phyloP scores from a whole-genome alignment of 2,113 vertebrate species.

The Tachycineta bicolor region DNA sequence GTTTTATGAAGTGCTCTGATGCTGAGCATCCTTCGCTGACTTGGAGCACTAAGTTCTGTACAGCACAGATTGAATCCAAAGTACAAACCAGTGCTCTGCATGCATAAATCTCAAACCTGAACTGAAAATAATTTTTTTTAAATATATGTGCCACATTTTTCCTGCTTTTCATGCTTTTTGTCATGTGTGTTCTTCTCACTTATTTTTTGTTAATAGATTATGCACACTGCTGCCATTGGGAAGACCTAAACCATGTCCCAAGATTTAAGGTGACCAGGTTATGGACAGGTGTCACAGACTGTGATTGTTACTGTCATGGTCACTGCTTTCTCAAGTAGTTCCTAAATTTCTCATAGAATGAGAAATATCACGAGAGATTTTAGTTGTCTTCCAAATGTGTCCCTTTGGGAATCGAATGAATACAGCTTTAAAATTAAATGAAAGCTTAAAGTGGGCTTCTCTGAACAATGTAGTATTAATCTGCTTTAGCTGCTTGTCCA shows the following conservation, averaged over 20 bases:
- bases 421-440: neutral
- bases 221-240: neutral
- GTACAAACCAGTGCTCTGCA: neutral
- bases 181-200: fast-evolving
- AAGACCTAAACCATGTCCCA: neutral
- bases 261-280: neutral
- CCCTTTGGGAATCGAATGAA: neutral
- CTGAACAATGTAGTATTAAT: neutral
- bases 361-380: neutral
- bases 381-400: neutral
- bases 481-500: neutral
- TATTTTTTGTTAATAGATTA: neutral
- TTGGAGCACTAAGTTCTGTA: neutral
- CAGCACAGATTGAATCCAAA: neutral
- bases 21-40: neutral
- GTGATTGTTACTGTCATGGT: neutral
- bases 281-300: neutral
- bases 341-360: neutral
- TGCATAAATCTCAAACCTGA: neutral
- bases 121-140: neutral
- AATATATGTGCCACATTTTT: neutral
- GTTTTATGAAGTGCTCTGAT: neutral
- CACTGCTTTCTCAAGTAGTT: neutral
- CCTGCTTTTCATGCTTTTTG: neutral
- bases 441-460: neutral